Conservation (phyloP, 2,113 vertebrate species). For the Dolichallabes microphthalmus region DNA sequence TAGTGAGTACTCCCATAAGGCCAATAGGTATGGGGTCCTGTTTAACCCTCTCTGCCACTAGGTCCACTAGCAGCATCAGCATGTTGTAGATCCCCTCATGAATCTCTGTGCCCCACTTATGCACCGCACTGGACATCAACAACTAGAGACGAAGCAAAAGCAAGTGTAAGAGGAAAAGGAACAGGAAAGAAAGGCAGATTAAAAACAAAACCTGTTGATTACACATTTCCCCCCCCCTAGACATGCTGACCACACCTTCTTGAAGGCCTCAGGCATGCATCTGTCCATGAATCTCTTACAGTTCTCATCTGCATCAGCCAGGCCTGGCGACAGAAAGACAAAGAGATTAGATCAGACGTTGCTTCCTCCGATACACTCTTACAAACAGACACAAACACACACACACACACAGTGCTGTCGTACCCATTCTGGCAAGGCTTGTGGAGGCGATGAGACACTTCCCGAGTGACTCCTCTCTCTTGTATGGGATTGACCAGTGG, state of each 20-base stretch:
- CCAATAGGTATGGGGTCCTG: constrained; percentile 91
- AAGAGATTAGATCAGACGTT: not conserved
- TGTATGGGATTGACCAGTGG: constrained; percentile 99
- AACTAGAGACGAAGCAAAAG: constrained; percentile 67
- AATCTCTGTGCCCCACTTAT: constrained; percentile 99
- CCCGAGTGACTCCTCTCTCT: constrained; percentile 93
- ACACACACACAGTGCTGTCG: constrained; percentile 53
- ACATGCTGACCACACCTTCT: constrained; percentile 76
- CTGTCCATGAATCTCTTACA: constrained; percentile 96
- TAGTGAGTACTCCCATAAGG: constrained; percentile 90
- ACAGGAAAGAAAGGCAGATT: not conserved
- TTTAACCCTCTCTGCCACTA: constrained; percentile 94
- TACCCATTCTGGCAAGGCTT: constrained; percentile 89
- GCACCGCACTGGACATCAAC: constrained; percentile 95
- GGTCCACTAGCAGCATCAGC: constrained; percentile 94
- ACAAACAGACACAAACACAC: constrained; percentile 5
- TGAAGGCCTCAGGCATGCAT: constrained; percentile 99
- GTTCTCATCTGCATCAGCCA: constrained; percentile 96
- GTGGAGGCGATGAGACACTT: constrained; percentile 95
- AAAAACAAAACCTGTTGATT: not conserved
- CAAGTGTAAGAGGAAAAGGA: not conserved
- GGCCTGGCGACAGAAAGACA: constrained; percentile 74
- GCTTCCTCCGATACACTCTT: not conserved
- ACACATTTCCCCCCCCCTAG: too few relatives aligned
- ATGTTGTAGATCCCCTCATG: constrained; percentile 99